Conservation (phyloP, 2,797 vertebrate species). For the Gadopsis marmoratus region DNA sequence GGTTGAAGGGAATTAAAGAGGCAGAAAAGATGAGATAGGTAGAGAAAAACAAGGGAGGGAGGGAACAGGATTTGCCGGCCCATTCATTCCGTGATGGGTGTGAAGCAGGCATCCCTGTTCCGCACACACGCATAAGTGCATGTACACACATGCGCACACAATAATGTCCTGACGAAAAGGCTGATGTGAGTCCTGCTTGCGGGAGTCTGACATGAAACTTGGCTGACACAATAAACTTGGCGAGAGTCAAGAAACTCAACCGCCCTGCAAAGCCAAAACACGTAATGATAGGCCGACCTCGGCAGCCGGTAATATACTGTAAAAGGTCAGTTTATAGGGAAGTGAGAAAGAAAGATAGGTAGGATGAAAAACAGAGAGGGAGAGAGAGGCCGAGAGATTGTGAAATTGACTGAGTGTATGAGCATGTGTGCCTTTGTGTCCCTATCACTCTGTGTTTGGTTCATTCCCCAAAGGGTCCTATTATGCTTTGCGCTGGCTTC, state of each 20-base stretch:
- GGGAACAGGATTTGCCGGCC: conserved; percentile 61
- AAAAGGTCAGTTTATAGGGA: conserved; percentile 66
- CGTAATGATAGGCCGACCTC: conserved; percentile 47
- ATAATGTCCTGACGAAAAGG: conserved; percentile 28
- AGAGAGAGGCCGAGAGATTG: conserved; percentile 48
- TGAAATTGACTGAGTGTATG: conserved; percentile 76
- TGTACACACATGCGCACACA: conserved; percentile 1
- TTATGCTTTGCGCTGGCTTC: conserved; percentile 74
- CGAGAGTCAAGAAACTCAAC: conserved; percentile 41
- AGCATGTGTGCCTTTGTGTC: conserved; percentile 79
- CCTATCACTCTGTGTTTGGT: conserved; percentile 73
- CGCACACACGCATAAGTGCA: not conserved
- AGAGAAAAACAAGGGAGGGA: conserved; percentile 58
- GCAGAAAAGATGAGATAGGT: conserved; percentile 67
- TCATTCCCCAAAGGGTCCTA: conserved; percentile 85
- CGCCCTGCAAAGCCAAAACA: conserved; percentile 41
- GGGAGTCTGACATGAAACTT: conserved; percentile 42
- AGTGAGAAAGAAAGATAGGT: conserved; percentile 27
- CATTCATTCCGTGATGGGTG: conserved; percentile 54
- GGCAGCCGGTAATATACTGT: conserved; percentile 19
- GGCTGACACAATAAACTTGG: conserved; percentile 53
- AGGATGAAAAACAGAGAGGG: conserved; percentile 22
- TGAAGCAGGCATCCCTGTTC: conserved; percentile 16
- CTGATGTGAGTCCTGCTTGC: conserved; percentile 24
- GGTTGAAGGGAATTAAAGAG: conserved; percentile 70